A percentile compares a stretch with the other conserved stretches of the same genome.
Evolutionary conservation across 2,888 invertebrate genomes (phyloP).

Genomic region (Andrena dorsata): DNA sequence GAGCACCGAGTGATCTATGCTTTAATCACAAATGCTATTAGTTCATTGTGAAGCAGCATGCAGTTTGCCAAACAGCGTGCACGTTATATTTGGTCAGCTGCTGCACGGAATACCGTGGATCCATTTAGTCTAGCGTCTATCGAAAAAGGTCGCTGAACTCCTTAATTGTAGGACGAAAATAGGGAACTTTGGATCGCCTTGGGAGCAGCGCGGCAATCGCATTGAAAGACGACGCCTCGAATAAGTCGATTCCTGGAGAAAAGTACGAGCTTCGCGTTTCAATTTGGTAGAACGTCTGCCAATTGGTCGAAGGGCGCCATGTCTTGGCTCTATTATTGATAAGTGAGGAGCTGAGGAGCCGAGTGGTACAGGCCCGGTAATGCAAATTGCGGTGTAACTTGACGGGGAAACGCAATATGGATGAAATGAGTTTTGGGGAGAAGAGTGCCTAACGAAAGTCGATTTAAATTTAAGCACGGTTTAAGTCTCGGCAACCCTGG

Average conservation of each 20-base stretch:
- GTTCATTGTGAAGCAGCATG: constrained; percentile 37
- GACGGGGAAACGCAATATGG: constrained; percentile 48
- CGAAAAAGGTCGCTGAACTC: constrained; percentile 6
- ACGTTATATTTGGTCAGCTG: constrained; percentile 50
- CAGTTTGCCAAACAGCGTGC: background rate
- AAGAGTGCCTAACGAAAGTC: constrained; percentile 32
- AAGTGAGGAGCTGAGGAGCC: constrained; percentile 14
- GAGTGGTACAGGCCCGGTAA: constrained; percentile 31
- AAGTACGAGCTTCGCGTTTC: constrained; percentile 6
- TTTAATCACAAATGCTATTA: constrained; percentile 73
- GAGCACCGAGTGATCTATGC: constrained; percentile 65
- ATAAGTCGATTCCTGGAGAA: background rate
- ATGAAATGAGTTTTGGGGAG: constrained; percentile 36
- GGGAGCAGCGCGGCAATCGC: background rate
- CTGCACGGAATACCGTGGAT: background rate
- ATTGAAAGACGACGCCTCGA: background rate
- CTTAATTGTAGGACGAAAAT: background rate
- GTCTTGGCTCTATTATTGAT: constrained; percentile 30
- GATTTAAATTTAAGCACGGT: constrained; percentile 49
- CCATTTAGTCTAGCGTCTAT: background rate
- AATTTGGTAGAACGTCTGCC: constrained; percentile 9
- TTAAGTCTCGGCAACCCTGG: constrained; percentile 8
- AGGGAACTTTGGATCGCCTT: background rate
- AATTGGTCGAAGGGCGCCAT: constrained; percentile 13
- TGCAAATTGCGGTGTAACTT: constrained; percentile 45